Conservation (phyloP, 2,797 vertebrate species). For the Pseudochromis fuscus region DNA sequence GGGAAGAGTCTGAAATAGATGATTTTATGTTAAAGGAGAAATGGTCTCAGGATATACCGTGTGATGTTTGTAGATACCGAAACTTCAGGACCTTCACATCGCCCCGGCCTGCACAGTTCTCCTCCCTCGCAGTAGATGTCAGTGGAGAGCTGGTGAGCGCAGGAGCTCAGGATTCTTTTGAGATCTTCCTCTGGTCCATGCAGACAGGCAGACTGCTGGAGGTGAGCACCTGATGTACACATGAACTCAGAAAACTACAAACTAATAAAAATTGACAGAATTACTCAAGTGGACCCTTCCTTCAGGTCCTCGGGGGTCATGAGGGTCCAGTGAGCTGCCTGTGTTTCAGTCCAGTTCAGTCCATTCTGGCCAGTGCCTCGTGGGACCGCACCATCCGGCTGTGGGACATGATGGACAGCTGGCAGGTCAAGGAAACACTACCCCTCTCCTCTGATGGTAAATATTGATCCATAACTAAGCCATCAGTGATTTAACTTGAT, state of each 20-base stretch:
- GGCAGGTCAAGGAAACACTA: conserved; percentile 94
- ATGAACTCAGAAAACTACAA: neutral
- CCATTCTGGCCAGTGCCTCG: conserved; percentile 92
- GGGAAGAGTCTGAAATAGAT: too few relatives aligned
- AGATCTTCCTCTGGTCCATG: conserved; percentile 98
- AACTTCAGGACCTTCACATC: conserved; percentile 98
- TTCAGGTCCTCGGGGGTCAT: conserved; percentile 93
- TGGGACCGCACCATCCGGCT: conserved; percentile 95
- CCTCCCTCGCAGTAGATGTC: conserved; percentile 90
- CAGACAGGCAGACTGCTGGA: conserved; percentile 96
- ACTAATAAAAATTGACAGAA: neutral
- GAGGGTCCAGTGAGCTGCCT: conserved; percentile 93
- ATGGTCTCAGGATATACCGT: neutral
- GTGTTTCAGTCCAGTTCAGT: conserved; percentile 92
- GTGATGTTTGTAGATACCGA: conserved; percentile 90
- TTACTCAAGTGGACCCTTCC: neutral
- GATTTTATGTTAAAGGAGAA: too few relatives aligned
- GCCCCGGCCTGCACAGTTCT: conserved; percentile 93
- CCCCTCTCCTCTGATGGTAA: conserved; percentile 90
- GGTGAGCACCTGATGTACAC: conserved; percentile 66
- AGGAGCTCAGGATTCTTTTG: conserved; percentile 95
- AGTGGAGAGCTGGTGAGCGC: conserved; percentile 95
- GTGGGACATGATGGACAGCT: conserved; percentile 98
- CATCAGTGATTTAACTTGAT: neutral
- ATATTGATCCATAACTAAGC: neutral